Conservation (phyloP, 2,797 vertebrate genomes). For the Zenarchopterus dispar region DNA sequence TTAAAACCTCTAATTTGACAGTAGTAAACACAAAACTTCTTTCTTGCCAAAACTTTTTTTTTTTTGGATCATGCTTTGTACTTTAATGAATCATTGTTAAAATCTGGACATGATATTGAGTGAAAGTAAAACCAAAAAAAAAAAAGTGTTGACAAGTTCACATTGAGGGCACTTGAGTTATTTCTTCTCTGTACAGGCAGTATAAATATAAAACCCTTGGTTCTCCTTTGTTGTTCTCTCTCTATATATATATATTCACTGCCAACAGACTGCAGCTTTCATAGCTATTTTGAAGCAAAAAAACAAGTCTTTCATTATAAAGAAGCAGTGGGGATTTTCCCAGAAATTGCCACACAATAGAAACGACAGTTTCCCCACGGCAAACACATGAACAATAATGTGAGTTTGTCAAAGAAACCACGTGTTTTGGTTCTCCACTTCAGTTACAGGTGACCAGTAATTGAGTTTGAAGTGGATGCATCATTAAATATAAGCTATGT, state of each 20-base stretch:
- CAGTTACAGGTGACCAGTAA: slow-evolving; percentile 38
- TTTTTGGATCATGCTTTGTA: too few species aligned
- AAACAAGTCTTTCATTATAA: slow-evolving; percentile 70
- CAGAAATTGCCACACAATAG: slow-evolving; percentile 63
- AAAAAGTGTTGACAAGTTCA: slow-evolving; percentile 20
- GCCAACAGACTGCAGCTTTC: slow-evolving; percentile 41
- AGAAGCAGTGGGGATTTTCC: slow-evolving; percentile 64
- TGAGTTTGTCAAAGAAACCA: slow-evolving; percentile 12
- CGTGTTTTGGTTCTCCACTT: slow-evolving; percentile 39
- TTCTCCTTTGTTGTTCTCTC: slow-evolving; percentile 59
- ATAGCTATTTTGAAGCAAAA: slow-evolving; percentile 63
- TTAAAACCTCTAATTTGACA: too few species aligned
- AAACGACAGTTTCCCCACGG: slow-evolving; percentile 25
- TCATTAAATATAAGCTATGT: slow-evolving; percentile 37
- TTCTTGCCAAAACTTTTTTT: too few species aligned
- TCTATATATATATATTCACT: slow-evolving; percentile 37
- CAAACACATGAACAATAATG: slow-evolving; percentile 42
- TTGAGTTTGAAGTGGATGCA: slow-evolving; percentile 44
- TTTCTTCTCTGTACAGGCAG: slow-evolving; percentile 23
- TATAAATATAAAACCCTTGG: slow-evolving; percentile 37
- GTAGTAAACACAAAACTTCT: too few species aligned
- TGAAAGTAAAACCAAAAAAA: not conserved
- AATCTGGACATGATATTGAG: too few species aligned
- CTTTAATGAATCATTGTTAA: too few species aligned
- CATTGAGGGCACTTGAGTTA: slow-evolving; percentile 22